These are phyloP conservation scores for Stictonetta naevosa DNA, from an alignment of 2,113 vertebrate genomes.

Conservation along the genomic window DNA sequence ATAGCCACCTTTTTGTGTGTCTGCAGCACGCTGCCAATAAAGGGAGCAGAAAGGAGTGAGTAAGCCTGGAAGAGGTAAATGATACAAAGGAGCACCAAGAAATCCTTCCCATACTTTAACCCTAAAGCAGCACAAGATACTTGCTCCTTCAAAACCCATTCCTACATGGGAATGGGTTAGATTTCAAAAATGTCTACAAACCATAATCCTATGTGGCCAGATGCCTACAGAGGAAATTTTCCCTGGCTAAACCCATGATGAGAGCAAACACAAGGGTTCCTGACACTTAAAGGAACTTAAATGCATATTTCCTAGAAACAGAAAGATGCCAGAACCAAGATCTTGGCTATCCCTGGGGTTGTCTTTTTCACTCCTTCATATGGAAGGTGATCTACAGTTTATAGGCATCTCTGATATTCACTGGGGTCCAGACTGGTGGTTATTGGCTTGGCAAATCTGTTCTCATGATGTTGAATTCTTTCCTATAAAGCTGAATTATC, in stretches of 20 bases:
- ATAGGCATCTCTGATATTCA: background rate
- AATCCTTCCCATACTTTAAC: background rate
- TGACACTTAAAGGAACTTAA: background rate
- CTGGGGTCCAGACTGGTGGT: background rate
- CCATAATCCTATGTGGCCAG: background rate
- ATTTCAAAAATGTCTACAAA: background rate
- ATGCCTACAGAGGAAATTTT: background rate
- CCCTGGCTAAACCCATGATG: background rate
- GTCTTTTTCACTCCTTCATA: background rate
- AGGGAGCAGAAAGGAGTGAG: background rate
- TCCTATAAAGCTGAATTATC: background rate
- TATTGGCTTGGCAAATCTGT: background rate
- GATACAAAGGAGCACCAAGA: background rate
- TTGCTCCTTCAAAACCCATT: background rate
- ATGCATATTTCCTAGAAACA: background rate
- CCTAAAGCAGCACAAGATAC: background rate
- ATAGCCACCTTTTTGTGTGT: conserved; percentile 49
- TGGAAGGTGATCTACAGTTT: background rate
- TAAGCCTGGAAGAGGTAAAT: conserved; percentile 16
- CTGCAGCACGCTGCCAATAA: conserved; percentile 30
- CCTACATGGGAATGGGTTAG: background rate
- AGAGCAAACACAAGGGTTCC: background rate
- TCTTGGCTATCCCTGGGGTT: background rate
- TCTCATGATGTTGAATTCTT: background rate
- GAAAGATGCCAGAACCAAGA: background rate